Evolutionary conservation across 2,113 vertebrate genomes (phyloP).

Genomic region (Machaerirhynchus nigripectus): DNA sequence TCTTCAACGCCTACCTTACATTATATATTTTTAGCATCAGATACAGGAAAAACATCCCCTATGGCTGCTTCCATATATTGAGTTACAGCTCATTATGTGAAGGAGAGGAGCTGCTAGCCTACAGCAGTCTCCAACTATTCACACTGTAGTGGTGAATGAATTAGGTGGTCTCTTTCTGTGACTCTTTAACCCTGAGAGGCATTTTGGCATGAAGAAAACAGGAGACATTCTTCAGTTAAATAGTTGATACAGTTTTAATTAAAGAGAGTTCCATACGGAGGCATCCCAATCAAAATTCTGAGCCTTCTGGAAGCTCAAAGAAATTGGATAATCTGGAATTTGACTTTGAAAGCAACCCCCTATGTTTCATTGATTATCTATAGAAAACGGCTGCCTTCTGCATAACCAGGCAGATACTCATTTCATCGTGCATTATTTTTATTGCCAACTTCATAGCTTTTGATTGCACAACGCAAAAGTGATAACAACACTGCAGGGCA

Average conservation of each 20-base stretch:
- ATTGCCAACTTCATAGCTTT: conserved; percentile 37
- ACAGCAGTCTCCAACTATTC: background rate
- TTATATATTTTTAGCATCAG: background rate
- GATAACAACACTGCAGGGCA: conserved; percentile 47
- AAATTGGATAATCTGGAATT: background rate
- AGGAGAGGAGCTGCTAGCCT: background rate
- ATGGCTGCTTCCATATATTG: background rate
- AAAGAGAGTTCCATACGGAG: background rate
- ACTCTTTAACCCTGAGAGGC: background rate
- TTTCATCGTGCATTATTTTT: background rate
- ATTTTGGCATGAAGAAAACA: background rate
- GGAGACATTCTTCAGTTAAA: background rate
- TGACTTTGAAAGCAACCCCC: background rate
- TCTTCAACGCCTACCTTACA: background rate
- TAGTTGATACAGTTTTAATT: background rate
- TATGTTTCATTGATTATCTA: background rate
- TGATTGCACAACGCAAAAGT: background rate
- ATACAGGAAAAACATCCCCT: background rate
- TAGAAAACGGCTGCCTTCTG: no score
- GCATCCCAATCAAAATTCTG: background rate
- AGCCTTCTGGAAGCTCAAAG: background rate
- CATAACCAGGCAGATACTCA: background rate
- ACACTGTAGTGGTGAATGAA: background rate
- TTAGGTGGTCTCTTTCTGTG: background rate
- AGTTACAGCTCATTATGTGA: background rate